phyloP scores from a whole-genome alignment of 2,888 invertebrate species.

The Zygogramma bicolorata region DNA sequence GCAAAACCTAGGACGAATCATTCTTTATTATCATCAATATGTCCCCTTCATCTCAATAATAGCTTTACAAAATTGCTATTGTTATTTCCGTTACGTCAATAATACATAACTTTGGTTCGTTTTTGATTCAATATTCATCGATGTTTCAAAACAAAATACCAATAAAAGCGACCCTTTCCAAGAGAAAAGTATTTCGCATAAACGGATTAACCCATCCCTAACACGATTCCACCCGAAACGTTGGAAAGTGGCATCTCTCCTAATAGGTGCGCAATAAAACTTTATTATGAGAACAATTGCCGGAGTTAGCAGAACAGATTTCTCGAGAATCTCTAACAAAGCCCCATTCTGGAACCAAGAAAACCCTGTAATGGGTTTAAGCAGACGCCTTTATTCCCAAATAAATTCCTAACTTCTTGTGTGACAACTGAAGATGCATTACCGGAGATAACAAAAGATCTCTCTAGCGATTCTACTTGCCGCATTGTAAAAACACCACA shows the following conservation, averaged over 20 bases:
- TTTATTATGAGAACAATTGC: conserved; percentile 24
- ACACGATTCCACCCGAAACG: neutral
- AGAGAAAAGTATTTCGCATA: neutral
- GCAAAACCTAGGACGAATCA: no score
- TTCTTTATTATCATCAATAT: no score
- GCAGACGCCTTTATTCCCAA: conserved; percentile 29
- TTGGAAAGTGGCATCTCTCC: neutral
- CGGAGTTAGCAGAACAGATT: conserved; percentile 16
- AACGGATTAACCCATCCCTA: neutral
- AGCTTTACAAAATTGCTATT: no score
- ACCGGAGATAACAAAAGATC: neutral
- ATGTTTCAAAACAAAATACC: neutral
- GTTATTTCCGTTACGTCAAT: no score
- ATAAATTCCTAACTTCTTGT: conserved; percentile 32
- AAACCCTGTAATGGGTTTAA: conserved; percentile 39
- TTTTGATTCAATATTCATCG: no score
- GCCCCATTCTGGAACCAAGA: conserved; percentile 25
- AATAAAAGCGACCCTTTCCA: neutral
- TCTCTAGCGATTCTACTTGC: conserved; percentile 15
- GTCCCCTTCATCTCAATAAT: no score
- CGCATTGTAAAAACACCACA: conserved; percentile 35
- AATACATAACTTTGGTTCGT: no score
- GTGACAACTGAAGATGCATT: conserved; percentile 28
- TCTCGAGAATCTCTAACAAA: conserved; percentile 29
- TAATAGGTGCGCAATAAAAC: conserved; percentile 30